A percentile compares a stretch with the other conserved stretches of the same genome.
Evolutionary conservation across 2,888 invertebrate species (phyloP).

Genomic region (Allygus modestus): DNA sequence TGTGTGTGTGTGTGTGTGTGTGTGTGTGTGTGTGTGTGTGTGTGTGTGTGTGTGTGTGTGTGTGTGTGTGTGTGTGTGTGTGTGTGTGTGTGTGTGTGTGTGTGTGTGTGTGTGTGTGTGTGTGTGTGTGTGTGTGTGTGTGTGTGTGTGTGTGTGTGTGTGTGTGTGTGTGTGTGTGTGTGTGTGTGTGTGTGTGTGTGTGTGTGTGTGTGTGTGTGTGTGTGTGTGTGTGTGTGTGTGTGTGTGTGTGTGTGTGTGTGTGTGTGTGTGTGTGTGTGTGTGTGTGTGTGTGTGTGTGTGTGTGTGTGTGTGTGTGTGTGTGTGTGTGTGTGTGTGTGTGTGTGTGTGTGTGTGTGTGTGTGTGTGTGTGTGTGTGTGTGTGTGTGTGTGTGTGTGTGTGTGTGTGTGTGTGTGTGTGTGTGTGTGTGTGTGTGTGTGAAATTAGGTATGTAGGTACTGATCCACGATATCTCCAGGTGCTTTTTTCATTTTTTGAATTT

Average conservation of each 20-base stretch:
- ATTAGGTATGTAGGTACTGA: too few relatives aligned
- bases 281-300: constrained; percentile 55
- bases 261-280: constrained; percentile 55
- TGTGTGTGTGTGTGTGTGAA: constrained; percentile 54
- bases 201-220: constrained; percentile 52
- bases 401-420: constrained; percentile 55
- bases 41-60: constrained; percentile 51
- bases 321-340: constrained; percentile 55
- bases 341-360: constrained; percentile 53
- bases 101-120: constrained; percentile 47
- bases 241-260: constrained; percentile 55
- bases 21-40: constrained; percentile 55
- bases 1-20: constrained; percentile 55
- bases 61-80: constrained; percentile 47
- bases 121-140: constrained; percentile 39
- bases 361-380: constrained; percentile 55
- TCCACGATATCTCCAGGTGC: too few relatives aligned
- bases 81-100: constrained; percentile 47
- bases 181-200: constrained; percentile 52
- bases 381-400: constrained; percentile 55
- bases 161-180: constrained; percentile 51
- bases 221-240: constrained; percentile 55
- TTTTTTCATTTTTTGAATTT: too few relatives aligned
- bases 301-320: constrained; percentile 55
- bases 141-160: constrained; percentile 49